These are phyloP conservation scores for Cranoglanis bouderius DNA, from an alignment of 2,113 vertebrate genomes.

Conservation along the genomic window DNA sequence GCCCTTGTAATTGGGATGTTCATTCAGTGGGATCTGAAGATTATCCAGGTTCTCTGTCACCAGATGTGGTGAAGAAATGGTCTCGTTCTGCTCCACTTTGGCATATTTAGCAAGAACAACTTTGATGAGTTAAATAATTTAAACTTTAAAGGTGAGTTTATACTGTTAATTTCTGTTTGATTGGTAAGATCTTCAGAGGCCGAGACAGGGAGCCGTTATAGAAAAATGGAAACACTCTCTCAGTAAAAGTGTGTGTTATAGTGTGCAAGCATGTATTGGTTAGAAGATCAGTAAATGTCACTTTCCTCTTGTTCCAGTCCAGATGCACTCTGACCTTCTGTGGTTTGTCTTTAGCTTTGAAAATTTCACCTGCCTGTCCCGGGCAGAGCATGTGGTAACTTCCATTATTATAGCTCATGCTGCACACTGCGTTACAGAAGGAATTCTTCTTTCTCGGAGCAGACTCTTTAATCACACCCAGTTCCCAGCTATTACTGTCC, in stretches of 20 bases:
- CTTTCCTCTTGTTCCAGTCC: slow-evolving; percentile 15
- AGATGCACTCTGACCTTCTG: slow-evolving; percentile 18
- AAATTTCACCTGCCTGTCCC: neutral
- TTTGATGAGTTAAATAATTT: neutral
- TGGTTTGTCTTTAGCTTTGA: neutral
- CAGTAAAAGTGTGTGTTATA: slow-evolving; percentile 17
- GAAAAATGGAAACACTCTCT: slow-evolving; percentile 19
- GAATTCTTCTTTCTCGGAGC: neutral
- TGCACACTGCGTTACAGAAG: neutral
- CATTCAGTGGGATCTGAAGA: slow-evolving; percentile 41
- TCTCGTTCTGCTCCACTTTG: neutral
- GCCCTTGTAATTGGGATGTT: neutral
- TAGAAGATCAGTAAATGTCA: slow-evolving; percentile 29
- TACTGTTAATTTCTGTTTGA: neutral
- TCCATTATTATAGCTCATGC: neutral
- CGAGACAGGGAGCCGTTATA: neutral
- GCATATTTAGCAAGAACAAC: neutral
- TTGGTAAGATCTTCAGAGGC: slow-evolving; percentile 5
- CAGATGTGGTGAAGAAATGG: slow-evolving; percentile 21
- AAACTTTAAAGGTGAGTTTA: neutral
- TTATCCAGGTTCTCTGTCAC: slow-evolving; percentile 20
- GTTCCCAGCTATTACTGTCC: slow-evolving; percentile 39
- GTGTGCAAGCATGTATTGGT: slow-evolving; percentile 4
- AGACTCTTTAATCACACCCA: slow-evolving; percentile 47
- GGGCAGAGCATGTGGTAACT: neutral